A percentile compares a stretch with the other conserved stretches of the same genome.
These are phyloP conservation scores for Poecilia velifera DNA, from an alignment of 2,797 vertebrate species.

Conservation along the genomic window DNA sequence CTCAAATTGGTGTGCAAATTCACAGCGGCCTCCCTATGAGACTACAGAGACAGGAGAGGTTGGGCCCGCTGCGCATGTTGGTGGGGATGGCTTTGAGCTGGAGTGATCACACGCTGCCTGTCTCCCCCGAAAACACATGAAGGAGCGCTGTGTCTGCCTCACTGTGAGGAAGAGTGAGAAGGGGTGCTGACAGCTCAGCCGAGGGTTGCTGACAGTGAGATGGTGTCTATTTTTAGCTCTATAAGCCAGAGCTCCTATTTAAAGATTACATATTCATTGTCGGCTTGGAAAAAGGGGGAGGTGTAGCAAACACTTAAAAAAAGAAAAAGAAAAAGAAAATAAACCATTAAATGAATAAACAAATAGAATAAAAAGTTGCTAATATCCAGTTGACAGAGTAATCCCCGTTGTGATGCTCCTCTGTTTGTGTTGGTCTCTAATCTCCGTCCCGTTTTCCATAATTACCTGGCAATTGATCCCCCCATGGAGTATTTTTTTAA, in stretches of 20 bases:
- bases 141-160: slow-evolving; percentile 64
- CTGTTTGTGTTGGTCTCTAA: slow-evolving; percentile 64
- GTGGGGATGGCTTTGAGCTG: slow-evolving; percentile 59
- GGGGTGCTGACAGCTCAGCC: slow-evolving; percentile 73
- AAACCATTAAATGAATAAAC: not conserved
- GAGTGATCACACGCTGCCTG: slow-evolving; percentile 65
- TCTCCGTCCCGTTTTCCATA: slow-evolving; percentile 62
- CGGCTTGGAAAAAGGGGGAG: slow-evolving; percentile 21
- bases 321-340: too few species aligned
- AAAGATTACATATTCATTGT: slow-evolving; percentile 59
- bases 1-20: slow-evolving; percentile 72
- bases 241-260: slow-evolving; percentile 60
- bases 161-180: slow-evolving; percentile 65
- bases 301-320: slow-evolving; percentile 1
- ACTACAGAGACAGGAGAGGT: slow-evolving; percentile 62
- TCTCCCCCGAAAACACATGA: slow-evolving; percentile 69
- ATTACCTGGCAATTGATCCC: slow-evolving; percentile 70
- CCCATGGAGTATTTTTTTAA: slow-evolving; percentile 47
- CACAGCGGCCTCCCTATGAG: slow-evolving; percentile 63
- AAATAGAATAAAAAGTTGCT: slow-evolving; percentile 9
- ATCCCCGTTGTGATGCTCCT: slow-evolving; percentile 40
- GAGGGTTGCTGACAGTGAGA: slow-evolving; percentile 62
- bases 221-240: slow-evolving; percentile 71
- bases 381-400: slow-evolving; percentile 30
- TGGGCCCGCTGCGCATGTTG: slow-evolving; percentile 52